Conservation (phyloP, 2,113 vertebrate genomes). For the Periophthalmodon schlosseri region DNA sequence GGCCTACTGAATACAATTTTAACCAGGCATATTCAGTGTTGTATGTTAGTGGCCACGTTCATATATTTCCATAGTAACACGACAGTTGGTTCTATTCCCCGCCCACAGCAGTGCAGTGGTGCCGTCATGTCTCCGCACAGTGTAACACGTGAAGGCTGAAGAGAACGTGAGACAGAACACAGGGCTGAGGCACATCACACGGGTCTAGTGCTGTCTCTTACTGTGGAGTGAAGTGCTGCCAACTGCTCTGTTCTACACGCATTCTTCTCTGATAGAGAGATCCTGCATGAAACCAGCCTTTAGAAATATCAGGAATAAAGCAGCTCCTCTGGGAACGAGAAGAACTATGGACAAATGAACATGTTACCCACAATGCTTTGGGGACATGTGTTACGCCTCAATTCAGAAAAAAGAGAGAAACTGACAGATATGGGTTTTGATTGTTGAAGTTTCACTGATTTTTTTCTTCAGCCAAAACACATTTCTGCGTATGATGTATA, state of each 20-base stretch:
- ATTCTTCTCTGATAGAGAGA: conserved; percentile 73
- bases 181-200: conserved; percentile 28
- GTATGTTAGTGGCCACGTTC: not conserved
- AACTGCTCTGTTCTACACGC: conserved; percentile 67
- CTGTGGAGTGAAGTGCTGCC: conserved; percentile 62
- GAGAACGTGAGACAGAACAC: conserved; percentile 19
- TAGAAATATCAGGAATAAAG: conserved; percentile 65
- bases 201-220: conserved; percentile 30
- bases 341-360: conserved; percentile 77
- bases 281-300: conserved; percentile 48
- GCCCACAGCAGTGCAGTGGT: not conserved
- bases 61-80: not conserved
- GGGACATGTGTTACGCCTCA: conserved; percentile 56
- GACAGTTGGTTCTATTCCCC: not conserved
- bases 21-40: too few species aligned
- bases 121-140: conserved; percentile 8
- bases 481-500: too few species aligned
- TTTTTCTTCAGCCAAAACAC: not conserved
- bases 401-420: conserved; percentile 18
- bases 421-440: not conserved
- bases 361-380: conserved; percentile 63
- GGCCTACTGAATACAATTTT: too few species aligned
- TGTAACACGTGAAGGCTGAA: conserved; percentile 10
- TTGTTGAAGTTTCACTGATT: not conserved
- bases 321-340: conserved; percentile 52